Conservation (phyloP, 2,113 vertebrate species). For the crab-eating macaque (Macaca fascicularis) region DNA sequence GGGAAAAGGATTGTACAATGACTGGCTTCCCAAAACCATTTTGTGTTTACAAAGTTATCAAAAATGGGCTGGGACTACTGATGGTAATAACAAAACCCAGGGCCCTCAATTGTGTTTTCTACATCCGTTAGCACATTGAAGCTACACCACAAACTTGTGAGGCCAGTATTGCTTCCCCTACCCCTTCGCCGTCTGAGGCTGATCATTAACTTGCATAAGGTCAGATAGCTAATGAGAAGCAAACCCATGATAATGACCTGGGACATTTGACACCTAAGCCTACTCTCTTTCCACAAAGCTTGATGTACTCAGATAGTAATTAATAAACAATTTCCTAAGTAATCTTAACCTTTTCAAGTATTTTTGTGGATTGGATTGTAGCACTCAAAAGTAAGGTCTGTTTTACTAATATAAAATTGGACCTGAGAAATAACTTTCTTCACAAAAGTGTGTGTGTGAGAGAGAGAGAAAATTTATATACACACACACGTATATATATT, state of each 20-base stretch:
- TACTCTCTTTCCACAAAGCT: background rate
- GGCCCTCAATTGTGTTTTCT: accelerated
- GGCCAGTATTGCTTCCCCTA: accelerated
- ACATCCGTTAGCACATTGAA: accelerated
- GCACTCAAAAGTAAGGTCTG: background rate
- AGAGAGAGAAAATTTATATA: background rate
- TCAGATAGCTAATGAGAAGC: constrained; percentile 50
- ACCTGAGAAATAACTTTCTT: background rate
- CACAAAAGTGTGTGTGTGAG: background rate
- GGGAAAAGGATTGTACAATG: background rate
- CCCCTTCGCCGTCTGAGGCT: constrained; percentile 17
- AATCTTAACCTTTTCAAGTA: background rate
- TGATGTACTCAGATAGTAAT: background rate
- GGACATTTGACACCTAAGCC: background rate
- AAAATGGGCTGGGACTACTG: background rate
- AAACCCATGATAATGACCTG: background rate
- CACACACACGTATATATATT: too few species aligned
- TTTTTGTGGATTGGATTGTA: background rate
- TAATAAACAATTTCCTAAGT: background rate
- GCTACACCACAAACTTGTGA: background rate
- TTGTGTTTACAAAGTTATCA: background rate
- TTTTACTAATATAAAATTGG: background rate
- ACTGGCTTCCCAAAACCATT: background rate
- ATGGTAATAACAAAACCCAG: accelerated
- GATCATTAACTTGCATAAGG: constrained; percentile 48